Evolutionary conservation across 2,888 invertebrate species (phyloP), one percentile per base, ranked within the genome.

Genomic region (Tupiocoris notatus): DNA sequence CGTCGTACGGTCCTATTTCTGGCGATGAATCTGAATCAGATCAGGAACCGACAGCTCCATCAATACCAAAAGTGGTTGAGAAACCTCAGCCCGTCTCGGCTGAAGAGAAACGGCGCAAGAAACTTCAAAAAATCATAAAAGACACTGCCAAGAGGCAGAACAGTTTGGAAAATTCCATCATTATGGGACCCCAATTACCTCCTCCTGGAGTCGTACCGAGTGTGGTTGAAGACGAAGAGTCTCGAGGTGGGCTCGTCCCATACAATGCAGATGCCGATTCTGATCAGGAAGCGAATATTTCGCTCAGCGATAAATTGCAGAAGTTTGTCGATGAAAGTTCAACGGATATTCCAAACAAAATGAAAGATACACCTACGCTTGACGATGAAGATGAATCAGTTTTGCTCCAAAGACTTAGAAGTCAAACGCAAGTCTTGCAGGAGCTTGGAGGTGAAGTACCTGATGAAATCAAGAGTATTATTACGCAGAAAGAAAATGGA

Each of bases 401-500:
- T 84, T 87, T 88, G 84, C 86, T 88, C 85, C 86, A 83, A 77
- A 83, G 82, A 80, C 80, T 88, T 56, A 86, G 86, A 81, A 85
- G 86, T 75, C 86, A 87, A 83, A 87, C 87, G 0, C 85, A 85
- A 79, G 79, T 87, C 24, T 81, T 88, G 76, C 86, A 87, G 81
- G 86, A 86, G 79, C 82, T 88, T 0, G 88, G 87, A 0, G 87
- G 87, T 0, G 86, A 87, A 80, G 80, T 88, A 77, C 87, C 87
- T 0, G 83, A 83, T 21, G 87, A 87, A 20, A 80, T 87, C 6
- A 85, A 86, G 80, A 78, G 77, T 20, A 78, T 80, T 20, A 77
- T 81, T 20, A 59, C 54, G 22, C 58, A 70, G 9, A 64, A 73
- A 21, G 63, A 73, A 16, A n/a, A n/a, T n/a, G 54, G 17, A 57